Evolutionary conservation across 2,888 invertebrate genomes (phyloP).

Genomic region (Andricus quercusramuli): DNA sequence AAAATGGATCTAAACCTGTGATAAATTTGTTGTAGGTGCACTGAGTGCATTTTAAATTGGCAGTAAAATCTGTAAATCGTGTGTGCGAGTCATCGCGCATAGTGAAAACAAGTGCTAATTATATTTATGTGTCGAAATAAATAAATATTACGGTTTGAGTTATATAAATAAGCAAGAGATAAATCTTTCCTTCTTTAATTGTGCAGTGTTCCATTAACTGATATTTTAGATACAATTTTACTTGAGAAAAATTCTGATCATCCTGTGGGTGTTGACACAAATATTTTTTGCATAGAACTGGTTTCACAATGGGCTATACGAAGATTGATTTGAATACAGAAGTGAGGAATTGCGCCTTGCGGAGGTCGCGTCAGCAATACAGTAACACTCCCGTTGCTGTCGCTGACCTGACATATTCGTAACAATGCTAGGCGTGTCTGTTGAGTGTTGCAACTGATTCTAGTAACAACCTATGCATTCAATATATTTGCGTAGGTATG

Average conservation of each 20-base stretch:
- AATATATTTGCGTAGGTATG: slow-evolving; percentile 55
- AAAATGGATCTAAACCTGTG: slow-evolving; percentile 18
- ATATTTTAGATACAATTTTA: background rate
- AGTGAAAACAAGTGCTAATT: background rate
- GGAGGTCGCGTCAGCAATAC: slow-evolving; percentile 48
- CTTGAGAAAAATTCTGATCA: slow-evolving; percentile 10
- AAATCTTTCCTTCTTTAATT: background rate
- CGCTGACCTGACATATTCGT: slow-evolving; percentile 71
- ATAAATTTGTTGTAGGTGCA: slow-evolving; percentile 21
- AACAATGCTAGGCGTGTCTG: slow-evolving; percentile 77
- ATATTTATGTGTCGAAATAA: slow-evolving; percentile 28
- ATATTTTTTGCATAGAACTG: background rate
- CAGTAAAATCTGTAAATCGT: background rate
- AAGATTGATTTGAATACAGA: slow-evolving; percentile 54
- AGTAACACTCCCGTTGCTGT: slow-evolving; percentile 56
- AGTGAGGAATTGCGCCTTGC: slow-evolving; percentile 46
- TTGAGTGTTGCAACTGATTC: slow-evolving; percentile 69
- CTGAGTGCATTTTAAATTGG: slow-evolving; percentile 8
- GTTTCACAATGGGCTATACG: slow-evolving; percentile 12
- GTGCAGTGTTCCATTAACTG: background rate
- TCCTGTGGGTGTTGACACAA: background rate
- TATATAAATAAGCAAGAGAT: slow-evolving; percentile 10
- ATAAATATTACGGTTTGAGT: slow-evolving; percentile 7
- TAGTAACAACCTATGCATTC: slow-evolving; percentile 58
- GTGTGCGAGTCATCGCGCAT: background rate